phyloP scores from a whole-genome alignment of 2,113 vertebrate genomes.

The Oreochromis tanganicae region DNA sequence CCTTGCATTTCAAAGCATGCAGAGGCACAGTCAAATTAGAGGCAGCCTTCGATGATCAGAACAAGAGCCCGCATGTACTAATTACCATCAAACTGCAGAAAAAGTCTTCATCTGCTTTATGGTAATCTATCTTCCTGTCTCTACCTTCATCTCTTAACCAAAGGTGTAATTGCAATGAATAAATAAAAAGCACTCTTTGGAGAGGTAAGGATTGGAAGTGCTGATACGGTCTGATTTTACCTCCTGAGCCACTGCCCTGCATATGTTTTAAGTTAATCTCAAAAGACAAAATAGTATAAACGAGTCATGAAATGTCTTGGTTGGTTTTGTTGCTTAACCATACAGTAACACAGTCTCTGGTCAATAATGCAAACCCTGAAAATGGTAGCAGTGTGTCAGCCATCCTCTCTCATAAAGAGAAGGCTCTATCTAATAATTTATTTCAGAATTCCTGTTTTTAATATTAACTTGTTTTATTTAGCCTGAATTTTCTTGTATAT shows the following conservation, averaged over 20 bases:
- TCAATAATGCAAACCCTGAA: neutral
- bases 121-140: neutral
- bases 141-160: neutral
- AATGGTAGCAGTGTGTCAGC: neutral
- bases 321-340: neutral
- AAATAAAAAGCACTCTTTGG: neutral
- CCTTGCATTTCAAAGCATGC: slow-evolving; percentile 29
- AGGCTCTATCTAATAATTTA: neutral
- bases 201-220: neutral
- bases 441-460: neutral
- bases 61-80: slow-evolving; percentile 8
- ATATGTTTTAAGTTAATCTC: neutral
- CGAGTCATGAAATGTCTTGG: fast-evolving
- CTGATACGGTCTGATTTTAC: neutral
- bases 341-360: neutral
- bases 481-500: neutral
- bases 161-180: neutral
- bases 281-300: neutral
- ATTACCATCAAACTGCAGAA: slow-evolving; percentile 23
- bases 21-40: slow-evolving; percentile 1
- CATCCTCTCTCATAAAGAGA: neutral
- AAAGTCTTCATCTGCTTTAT: neutral
- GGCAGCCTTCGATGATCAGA: slow-evolving; percentile 19
- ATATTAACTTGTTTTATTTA: neutral
- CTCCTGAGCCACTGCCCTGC: neutral